These are phyloP conservation scores for Protonibea diacanthus DNA, from an alignment of 2,797 vertebrate genomes.

Conservation along the genomic window DNA sequence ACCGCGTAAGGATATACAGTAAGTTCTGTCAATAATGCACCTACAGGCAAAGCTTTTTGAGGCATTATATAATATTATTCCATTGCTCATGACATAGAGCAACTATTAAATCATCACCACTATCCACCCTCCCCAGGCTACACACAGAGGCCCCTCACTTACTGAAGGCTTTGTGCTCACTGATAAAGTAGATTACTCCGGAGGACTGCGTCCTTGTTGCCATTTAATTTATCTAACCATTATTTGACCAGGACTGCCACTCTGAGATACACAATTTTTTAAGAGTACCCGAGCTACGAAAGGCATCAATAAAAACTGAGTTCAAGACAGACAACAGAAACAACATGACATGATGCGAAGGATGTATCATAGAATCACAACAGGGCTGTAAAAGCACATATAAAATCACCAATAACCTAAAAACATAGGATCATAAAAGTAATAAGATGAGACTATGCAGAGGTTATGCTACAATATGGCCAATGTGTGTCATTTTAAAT, in stretches of 20 bases:
- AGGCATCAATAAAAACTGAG: not conserved
- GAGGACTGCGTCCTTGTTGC: not conserved
- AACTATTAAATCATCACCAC: constrained; percentile 37
- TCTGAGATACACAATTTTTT: not conserved
- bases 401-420: not conserved
- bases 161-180: constrained; percentile 15
- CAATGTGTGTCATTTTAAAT: not conserved
- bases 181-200: not conserved
- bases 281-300: not conserved
- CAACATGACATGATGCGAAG: not conserved
- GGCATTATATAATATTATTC: constrained; percentile 55
- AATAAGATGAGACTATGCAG: not conserved
- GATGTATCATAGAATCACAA: not conserved
- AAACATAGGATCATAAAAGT: not conserved
- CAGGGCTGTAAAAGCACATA: not conserved
- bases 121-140: constrained; percentile 4
- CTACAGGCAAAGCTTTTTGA: constrained; percentile 32
- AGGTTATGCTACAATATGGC: not conserved
- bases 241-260: not conserved
- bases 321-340: not conserved
- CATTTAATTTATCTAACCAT: constrained; percentile 3
- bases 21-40: constrained; percentile 56
- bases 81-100: constrained; percentile 22
- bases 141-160: constrained; percentile 9
- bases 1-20: constrained; percentile 34